Base-by-base conservation (phyloP, 2,113 vertebrate species). In the Sebastes schlegelii region DNA sequence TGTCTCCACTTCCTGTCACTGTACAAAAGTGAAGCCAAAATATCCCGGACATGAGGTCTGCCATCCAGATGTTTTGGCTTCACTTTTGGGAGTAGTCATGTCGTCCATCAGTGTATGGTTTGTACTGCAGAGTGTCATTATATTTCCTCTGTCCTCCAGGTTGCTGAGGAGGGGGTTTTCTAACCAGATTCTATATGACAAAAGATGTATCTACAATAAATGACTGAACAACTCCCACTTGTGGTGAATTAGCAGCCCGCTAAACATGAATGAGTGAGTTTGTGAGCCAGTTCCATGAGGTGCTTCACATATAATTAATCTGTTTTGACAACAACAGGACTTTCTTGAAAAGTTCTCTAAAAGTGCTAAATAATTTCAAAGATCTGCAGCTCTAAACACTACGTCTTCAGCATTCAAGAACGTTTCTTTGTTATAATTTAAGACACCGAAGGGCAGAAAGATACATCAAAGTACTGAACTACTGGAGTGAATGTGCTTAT, bases 401-500 rank as follows among this genome's bases (percentile, higher is more conserved):
- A 21, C 3, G 51, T 58, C 65, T 65, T 58, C 66, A 61, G 74
- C 43, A 4, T 82, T 76, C 34, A n/a, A 55, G 71, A 65, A 78
- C 1, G 42, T 78, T 52, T 74, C 43, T 72, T 74, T 82, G 42
- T 73, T 81, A 40, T 16, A 42, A 62, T 78, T 54, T 16, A 11
- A 19, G 26, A 70, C 48, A 77, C n/a, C 16, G 14, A 70, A 14
- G 60, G 77, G 72, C 66, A 58, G 45, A 72, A 49, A 54, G 60
- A 77, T 19, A 84, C 74, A 82, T 79, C 66, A 80, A 86, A 79
- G 64, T 7, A 60, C 23, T 23, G 46, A 69, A 55, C 14, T 1
- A 34, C 34, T 34, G 34, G 34, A 12, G 42, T 71, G 73, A 78
- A 86, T 58, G 65, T 69, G 67, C 58, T 60, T 34, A 77, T 73